A percentile compares a stretch with the other conserved stretches of the same genome.
Conservation (phyloP, 35 echinoderm and acorn worm species). For the Amphiura filiformis region DNA sequence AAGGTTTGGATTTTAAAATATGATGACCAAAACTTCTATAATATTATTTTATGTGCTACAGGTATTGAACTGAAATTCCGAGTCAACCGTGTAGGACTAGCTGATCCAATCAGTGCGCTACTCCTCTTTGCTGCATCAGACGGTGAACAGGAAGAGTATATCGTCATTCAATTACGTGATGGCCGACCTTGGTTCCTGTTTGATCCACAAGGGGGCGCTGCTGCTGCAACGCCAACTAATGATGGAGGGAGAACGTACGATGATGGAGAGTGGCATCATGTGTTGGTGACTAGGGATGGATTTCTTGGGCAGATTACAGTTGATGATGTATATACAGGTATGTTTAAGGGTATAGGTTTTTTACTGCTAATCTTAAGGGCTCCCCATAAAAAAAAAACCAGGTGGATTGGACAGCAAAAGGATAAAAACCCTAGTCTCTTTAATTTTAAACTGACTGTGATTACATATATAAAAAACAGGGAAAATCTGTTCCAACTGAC, state of each 20-base stretch:
- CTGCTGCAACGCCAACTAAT: slow-evolving; percentile 71
- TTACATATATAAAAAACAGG: no score
- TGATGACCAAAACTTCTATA: no score
- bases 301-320: slow-evolving; percentile 65
- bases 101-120: slow-evolving; percentile 54
- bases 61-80: slow-evolving; percentile 96
- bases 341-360: no score
- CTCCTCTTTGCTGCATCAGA: slow-evolving; percentile 83
- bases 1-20: no score
- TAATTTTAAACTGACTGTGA: no score
- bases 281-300: slow-evolving; percentile 64
- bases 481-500: no score
- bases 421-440: no score
- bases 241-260: slow-evolving; percentile 80
- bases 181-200: slow-evolving; percentile 97
- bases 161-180: slow-evolving; percentile 74
- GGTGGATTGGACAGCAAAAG: no score
- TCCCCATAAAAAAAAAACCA: no score
- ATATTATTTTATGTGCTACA: no score
- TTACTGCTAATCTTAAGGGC: no score
- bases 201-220: slow-evolving; percentile 94
- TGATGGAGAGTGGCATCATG: slow-evolving; percentile 85
- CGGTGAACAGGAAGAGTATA: slow-evolving; percentile 83
- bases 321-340: slow-evolving; percentile 96
- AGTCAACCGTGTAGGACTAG: slow-evolving; percentile 23